Evolutionary conservation across 2,797 vertebrate genomes (phyloP).

Genomic region (Anguilla pacifica): DNA sequence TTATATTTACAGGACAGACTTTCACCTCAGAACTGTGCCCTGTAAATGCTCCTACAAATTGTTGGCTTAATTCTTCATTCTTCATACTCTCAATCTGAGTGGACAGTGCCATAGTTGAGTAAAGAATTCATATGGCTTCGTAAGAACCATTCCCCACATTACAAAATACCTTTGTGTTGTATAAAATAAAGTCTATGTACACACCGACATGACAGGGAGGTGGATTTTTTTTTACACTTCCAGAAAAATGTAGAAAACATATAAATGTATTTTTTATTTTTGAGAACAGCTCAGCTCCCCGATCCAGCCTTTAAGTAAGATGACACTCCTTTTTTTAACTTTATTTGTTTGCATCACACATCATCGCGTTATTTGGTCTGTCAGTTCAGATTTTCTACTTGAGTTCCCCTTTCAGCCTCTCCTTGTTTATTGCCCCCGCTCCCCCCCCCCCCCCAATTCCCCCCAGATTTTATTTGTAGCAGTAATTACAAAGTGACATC

Average conservation of each 20-base stretch:
- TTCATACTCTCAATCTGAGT: background rate
- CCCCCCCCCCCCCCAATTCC: conserved; percentile 40
- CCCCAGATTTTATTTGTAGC: conserved; percentile 66
- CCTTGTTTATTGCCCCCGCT: background rate
- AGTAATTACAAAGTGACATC: conserved; percentile 73
- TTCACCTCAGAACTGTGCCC: background rate
- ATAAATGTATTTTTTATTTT: conserved; percentile 33
- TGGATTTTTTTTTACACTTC: conserved; percentile 1
- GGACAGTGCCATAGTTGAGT: background rate
- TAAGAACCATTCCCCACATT: background rate
- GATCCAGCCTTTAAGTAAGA: conserved; percentile 33
- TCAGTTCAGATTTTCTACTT: conserved; percentile 70
- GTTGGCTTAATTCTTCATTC: background rate
- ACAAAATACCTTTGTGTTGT: background rate
- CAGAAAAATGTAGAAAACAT: conserved; percentile 46
- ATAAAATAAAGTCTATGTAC: background rate
- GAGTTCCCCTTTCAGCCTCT: conserved; percentile 55
- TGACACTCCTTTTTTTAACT: conserved; percentile 29
- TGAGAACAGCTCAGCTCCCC: conserved; percentile 27
- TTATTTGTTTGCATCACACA: conserved; percentile 68
- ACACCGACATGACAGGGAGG: background rate
- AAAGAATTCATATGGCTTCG: background rate
- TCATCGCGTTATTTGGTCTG: conserved; percentile 67
- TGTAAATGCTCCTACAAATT: background rate
- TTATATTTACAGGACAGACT: background rate